Conservation (phyloP, 2,113 vertebrate genomes). For the Sceloporus undulatus region DNA sequence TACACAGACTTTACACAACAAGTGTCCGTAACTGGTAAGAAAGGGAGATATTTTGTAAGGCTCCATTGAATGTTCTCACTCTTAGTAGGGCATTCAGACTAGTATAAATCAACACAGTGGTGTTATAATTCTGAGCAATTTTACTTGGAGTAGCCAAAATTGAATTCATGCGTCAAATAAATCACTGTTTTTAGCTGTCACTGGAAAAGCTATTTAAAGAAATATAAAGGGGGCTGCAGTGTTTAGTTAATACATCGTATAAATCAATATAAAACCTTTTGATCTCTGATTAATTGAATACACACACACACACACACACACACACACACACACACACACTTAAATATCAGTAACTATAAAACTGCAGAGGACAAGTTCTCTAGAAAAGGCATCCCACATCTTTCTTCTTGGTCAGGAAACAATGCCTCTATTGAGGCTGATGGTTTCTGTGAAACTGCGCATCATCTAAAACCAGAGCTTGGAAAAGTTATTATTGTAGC, state of each 20-base stretch:
- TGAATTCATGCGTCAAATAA: not conserved
- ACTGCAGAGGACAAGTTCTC: not conserved
- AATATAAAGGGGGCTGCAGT: not conserved
- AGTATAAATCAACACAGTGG: not conserved
- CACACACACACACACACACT: not conserved
- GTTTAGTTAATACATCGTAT: not conserved
- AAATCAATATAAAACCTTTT: not conserved
- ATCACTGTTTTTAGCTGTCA: not conserved
- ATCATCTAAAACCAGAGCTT: not conserved
- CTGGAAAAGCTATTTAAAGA: not conserved
- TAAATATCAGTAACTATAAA: not conserved
- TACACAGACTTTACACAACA: not conserved
- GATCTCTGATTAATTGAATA: not conserved
- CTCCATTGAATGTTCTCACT: not conserved
- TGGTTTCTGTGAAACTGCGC: not conserved
- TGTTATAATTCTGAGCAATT: accelerated
- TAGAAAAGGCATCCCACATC: not conserved
- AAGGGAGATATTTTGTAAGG: not conserved
- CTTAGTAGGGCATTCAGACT: not conserved
- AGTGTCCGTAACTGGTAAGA: not conserved
- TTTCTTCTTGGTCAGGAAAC: not conserved
- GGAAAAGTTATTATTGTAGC: too few relatives aligned
- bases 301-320: not conserved
- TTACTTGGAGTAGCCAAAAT: not conserved
- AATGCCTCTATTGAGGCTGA: not conserved